Evolutionary conservation across 2,113 vertebrate genomes (phyloP), one percentile per base, ranked within the genome.

Genomic region (Vidua macroura): DNA sequence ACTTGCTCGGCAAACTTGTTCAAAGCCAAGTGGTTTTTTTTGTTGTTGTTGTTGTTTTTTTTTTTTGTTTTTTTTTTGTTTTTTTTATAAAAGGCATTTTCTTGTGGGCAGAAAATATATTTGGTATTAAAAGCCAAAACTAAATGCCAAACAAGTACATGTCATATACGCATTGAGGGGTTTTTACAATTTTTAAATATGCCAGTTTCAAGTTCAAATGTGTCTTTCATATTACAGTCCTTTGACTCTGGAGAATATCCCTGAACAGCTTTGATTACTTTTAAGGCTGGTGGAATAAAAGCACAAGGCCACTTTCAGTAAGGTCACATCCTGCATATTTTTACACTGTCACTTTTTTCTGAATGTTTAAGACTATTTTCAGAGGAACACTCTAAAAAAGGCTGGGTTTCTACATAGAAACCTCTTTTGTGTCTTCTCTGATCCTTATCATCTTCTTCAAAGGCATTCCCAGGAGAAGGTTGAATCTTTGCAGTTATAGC

Each of bases 141-240:
- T 44, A 27, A 68, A 76, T 7, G 62, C 15, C 21, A 20, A 81
- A 58, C 4, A 60, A 73, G 7, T 21, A 23, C 33, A 23, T 62
- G 10, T 37, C 39, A 46, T 0, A 1, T 35, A 24, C 13, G 46
- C 0, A 51, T 3, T 1, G 0, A 12, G 10, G 2, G 0, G 3
- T 72, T 62, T 13, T 13, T 16, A 66, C 51, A 31, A 10, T 14
- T 51, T 73, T 58, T 41, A 27, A 31, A 44, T 66, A 44, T 16
- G 13, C 10, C 8, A 9, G 3, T 69, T 74, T 10, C 46, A 89
- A 78, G 53, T 84, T 74, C 15, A 81, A 59, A 64, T 55, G 5
- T 12, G 5, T 73, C 14, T 69, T 77, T 81, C 30, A 33, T 11
- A 30, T 59, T 33, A 66, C 20, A 55, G 31, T 92, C 41, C 19